A percentile compares a stretch with the other conserved stretches of the same genome.
Conservation (phyloP, 1,140 invertebrate genomes). For the Sitophilus oryzae region DNA sequence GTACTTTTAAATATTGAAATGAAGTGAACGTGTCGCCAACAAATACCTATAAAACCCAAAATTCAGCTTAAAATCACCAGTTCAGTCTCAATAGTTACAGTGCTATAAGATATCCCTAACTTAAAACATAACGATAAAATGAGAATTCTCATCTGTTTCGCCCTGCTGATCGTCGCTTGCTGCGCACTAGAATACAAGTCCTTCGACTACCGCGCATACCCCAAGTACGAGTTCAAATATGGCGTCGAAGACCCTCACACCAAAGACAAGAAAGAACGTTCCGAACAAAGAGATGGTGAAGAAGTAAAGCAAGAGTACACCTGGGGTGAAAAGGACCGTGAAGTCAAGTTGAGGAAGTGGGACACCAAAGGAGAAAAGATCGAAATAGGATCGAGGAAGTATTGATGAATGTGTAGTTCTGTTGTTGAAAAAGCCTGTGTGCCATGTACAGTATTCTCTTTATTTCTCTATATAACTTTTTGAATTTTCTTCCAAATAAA, state of each 20-base stretch:
- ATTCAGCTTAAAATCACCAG: no score
- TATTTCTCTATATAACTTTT: no score
- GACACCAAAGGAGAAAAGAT: neutral
- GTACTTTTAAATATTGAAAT: no score
- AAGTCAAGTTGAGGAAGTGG: slow-evolving; percentile 11
- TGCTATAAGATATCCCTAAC: no score
- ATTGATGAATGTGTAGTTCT: no score
- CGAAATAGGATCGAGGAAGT: no score
- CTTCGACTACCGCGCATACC: slow-evolving; percentile 1
- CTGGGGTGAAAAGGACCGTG: slow-evolving; percentile 41
- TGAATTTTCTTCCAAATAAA: no score
- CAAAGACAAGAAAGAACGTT: slow-evolving; percentile 34
- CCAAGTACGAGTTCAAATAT: slow-evolving; percentile 32
- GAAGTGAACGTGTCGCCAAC: no score
- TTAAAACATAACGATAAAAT: no score
- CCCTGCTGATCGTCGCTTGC: neutral
- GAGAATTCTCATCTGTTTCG: slow-evolving; percentile 3
- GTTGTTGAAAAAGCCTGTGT: no score
- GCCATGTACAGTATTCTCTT: no score
- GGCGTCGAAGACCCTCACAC: slow-evolving; percentile 47
- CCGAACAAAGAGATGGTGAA: slow-evolving; percentile 29
- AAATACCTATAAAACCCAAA: no score
- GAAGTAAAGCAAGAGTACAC: slow-evolving; percentile 20
- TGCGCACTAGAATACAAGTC: slow-evolving; percentile 6
- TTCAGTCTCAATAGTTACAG: neutral